Evolutionary conservation across 2,113 vertebrate genomes (phyloP), one percentile per base, ranked within the genome.

Genomic region (Burhinus oedicnemus): DNA sequence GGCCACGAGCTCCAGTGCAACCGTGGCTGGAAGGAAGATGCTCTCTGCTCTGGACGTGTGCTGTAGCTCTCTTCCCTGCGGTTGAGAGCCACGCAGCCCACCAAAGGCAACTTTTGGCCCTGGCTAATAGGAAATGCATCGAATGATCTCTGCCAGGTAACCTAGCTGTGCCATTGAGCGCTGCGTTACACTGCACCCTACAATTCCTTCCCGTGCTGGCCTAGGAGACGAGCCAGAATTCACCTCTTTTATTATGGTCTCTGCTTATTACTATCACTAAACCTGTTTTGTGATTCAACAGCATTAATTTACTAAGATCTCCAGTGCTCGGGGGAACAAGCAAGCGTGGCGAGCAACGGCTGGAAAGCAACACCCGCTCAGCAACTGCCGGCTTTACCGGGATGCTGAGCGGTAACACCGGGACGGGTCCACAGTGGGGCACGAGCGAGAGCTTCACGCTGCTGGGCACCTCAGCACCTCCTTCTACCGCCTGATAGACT

Each of bases 401-500:
- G 60, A 74, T 30, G 30, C 16, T 9, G 65, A 57, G 47, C 0
- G 1, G 23, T 9, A 7, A 54, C 83, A 12, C 7, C 0, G 2
- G 87, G 71, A 49, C 0, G 3, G 61, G 5, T 11, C 23, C 79
- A 8, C 27, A 5, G 72, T 45, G 2, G 52, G 61, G 23, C 44
- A 40, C 0, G 3, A 62, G 80, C 0, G 4, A 6, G 32, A 38
- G 36, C 75, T 36, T 1, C 51, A 2, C 1, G 1, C 7, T 8
- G 36, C 85, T 10, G 80, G 20, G 40, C 65, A 47, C 27, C 84
- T n/a, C 60, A 15, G 40, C 36, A 34, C 6, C 66, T 26, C 4
- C 44, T 32, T 5, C 83, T 3, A 1, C 71, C 5, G 2, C 40
- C 42, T 21, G 2, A 8, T 0, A 8, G 9, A 34, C 0, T 0